Conservation (phyloP, 2,113 vertebrate species). For the Paradisaea rubra region DNA sequence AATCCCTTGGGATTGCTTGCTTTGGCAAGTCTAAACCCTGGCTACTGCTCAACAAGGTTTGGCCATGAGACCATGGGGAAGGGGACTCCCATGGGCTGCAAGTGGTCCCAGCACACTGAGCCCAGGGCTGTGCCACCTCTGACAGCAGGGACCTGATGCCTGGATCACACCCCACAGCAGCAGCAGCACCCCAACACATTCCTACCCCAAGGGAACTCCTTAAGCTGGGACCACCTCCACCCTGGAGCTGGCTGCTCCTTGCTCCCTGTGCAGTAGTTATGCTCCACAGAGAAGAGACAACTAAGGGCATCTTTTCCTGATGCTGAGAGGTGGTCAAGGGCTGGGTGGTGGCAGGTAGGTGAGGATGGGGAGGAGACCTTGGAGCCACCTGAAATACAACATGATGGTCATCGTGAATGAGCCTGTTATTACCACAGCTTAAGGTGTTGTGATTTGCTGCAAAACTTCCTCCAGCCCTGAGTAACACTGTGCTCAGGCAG, state of each 20-base stretch:
- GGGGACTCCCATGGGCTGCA: neutral
- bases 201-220: neutral
- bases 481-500: neutral
- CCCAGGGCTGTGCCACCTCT: neutral
- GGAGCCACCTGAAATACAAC: neutral
- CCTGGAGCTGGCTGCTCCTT: neutral
- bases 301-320: neutral
- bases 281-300: neutral
- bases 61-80: neutral
- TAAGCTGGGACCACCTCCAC: neutral
- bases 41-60: neutral
- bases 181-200: neutral
- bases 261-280: neutral
- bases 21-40: neutral
- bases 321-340: neutral
- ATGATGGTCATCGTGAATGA: neutral
- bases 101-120: neutral
- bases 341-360: neutral
- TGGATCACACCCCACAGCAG: neutral
- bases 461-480: neutral
- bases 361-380: neutral
- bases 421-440: neutral
- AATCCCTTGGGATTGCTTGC: neutral
- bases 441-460: neutral
- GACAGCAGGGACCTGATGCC: neutral